Percentiles rank a stretch among this genome's conserved stretches.
Evolutionary conservation across 2,797 vertebrate species (phyloP).

Genomic region (Tenualosa ilisha): DNA sequence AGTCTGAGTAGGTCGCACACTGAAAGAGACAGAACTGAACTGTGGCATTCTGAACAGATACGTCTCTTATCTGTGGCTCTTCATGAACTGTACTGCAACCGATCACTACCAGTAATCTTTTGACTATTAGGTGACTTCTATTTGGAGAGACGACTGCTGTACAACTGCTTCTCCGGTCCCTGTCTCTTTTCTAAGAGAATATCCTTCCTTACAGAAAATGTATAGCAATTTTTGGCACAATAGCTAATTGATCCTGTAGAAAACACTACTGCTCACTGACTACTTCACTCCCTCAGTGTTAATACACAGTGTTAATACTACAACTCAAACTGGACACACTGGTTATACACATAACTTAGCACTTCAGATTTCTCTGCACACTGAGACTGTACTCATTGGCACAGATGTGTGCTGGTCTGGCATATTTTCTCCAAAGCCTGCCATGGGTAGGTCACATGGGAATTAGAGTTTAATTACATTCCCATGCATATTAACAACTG

Average conservation of each 20-base stretch:
- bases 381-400: conserved; percentile 21
- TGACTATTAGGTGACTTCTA: not conserved
- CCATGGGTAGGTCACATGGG: conserved; percentile 27
- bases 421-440: conserved; percentile 1
- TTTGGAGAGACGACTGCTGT: not conserved
- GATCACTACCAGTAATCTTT: not conserved
- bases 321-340: too few species aligned
- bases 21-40: not conserved
- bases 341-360: too few species aligned
- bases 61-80: not conserved
- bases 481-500: conserved; percentile 26
- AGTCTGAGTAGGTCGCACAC: not conserved
- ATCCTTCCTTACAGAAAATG: too few species aligned
- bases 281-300: too few species aligned
- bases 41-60: not conserved
- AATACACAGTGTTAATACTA: too few species aligned
- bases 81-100: not conserved
- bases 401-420: conserved; percentile 17
- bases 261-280: too few species aligned
- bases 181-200: too few species aligned
- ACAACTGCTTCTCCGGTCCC: not conserved
- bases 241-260: too few species aligned
- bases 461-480: conserved; percentile 34
- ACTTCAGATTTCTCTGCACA: conserved; percentile 7
- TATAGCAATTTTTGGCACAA: too few species aligned